A percentile compares a stretch with the other conserved stretches of the same genome.
Conservation (phyloP, 2,888 invertebrate species). For the Eupsilia transversa region DNA sequence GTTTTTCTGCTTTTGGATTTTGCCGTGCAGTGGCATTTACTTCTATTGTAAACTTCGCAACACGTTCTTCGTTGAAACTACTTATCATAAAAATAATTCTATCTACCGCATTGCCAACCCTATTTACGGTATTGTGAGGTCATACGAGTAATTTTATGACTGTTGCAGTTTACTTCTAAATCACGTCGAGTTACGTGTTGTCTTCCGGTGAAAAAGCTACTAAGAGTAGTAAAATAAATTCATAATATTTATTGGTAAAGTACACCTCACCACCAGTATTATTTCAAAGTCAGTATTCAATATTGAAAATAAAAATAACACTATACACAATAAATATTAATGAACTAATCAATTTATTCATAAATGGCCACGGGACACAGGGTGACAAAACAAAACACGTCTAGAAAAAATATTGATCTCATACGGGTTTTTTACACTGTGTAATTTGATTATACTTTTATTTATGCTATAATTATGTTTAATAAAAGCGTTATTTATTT, state of each 20-base stretch:
- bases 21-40: neutral
- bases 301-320: neutral
- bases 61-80: too few species aligned
- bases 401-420: slow-evolving; percentile 29
- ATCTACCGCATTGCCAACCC: slow-evolving; percentile 18
- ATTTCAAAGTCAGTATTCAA: neutral
- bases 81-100: neutral
- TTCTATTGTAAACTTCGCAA: too few species aligned
- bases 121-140: slow-evolving; percentile 24
- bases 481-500: neutral
- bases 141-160: slow-evolving; percentile 41
- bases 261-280: neutral
- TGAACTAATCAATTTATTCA: slow-evolving; percentile 38
- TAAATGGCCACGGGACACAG: slow-evolving; percentile 21
- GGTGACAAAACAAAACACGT: slow-evolving; percentile 40
- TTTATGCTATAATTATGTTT: neutral
- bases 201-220: slow-evolving; percentile 1
- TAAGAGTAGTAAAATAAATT: neutral
- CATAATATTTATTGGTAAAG: neutral
- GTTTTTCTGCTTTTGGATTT: too few species aligned
- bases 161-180: slow-evolving; percentile 30
- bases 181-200: neutral
- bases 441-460: slow-evolving; percentile 25
- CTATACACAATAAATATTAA: slow-evolving; percentile 28
- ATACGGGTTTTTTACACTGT: slow-evolving; percentile 14